phyloP scores from a whole-genome alignment of 2,113 vertebrate species.

The Scartelaos histophorus region DNA sequence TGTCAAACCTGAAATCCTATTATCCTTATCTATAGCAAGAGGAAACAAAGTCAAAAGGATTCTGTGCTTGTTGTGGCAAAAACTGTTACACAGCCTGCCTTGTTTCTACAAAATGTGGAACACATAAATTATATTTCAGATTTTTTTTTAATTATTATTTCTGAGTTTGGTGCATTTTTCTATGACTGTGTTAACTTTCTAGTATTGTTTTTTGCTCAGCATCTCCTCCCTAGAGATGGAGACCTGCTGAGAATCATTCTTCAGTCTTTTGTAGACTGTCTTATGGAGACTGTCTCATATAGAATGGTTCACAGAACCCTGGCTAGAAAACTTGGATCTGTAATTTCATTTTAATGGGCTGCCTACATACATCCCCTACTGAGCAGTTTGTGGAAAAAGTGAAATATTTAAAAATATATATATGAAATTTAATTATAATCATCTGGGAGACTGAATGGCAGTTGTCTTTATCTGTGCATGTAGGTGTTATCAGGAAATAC shows the following conservation, averaged over 20 bases:
- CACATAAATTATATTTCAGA: too few species aligned
- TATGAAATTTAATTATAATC: too few species aligned
- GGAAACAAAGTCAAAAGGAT: neutral
- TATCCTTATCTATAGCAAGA: neutral
- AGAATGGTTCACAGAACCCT: constrained; percentile 21
- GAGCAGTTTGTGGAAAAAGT: neutral
- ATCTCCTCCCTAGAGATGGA: constrained; percentile 26
- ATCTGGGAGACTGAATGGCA: constrained; percentile 26
- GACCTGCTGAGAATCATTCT: constrained; percentile 49
- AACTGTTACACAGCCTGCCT: neutral
- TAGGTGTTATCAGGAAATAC: neutral
- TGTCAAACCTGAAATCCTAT: neutral
- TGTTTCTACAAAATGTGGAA: neutral
- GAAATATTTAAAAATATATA: neutral
- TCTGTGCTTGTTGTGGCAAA: neutral
- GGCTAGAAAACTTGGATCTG: constrained; percentile 5
- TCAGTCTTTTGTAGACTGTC: too few species aligned
- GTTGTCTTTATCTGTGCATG: constrained; percentile 20
- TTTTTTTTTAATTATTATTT: too few species aligned
- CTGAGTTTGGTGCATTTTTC: too few species aligned
- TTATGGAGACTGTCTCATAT: constrained; percentile 14
- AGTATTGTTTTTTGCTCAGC: constrained; percentile 16
- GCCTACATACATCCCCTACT: constrained; percentile 7
- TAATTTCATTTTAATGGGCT: constrained; percentile 39
- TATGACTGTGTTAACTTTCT: constrained; percentile 1